Percentiles rank a stretch among this genome's conserved stretches.
Conservation (phyloP, 1,140 invertebrate species). For the Drosophila parvula region DNA sequence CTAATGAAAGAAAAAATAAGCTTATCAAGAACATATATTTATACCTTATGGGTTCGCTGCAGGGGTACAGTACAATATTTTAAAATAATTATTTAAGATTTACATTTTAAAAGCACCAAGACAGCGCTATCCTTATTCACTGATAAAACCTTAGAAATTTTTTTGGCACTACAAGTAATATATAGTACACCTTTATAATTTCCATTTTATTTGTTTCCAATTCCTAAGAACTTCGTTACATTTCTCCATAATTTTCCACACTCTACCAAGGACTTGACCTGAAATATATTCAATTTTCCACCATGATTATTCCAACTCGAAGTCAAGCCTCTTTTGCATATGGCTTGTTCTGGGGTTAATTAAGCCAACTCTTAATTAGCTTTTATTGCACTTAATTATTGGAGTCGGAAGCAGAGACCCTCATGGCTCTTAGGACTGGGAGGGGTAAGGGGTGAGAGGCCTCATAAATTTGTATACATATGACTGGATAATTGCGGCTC, state of each 20-base stretch:
- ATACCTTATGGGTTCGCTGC: too few species aligned
- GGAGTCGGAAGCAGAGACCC: constrained; percentile 13
- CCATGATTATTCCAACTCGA: constrained; percentile 18
- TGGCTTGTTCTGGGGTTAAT: constrained; percentile 38
- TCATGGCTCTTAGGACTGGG: constrained; percentile 8
- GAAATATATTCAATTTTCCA: constrained; percentile 23
- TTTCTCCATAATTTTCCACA: neutral
- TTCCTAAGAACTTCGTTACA: neutral
- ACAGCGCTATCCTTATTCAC: too few species aligned
- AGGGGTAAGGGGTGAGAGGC: neutral
- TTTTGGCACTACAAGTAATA: too few species aligned
- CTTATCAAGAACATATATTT: too few species aligned
- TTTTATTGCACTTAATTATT: constrained; percentile 56
- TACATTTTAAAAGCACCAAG: too few species aligned
- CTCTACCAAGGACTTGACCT: constrained; percentile 5
- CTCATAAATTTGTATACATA: constrained; percentile 43
- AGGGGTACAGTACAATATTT: too few species aligned
- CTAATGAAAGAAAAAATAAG: too few species aligned
- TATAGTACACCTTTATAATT: too few species aligned
- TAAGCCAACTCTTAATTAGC: constrained; percentile 33
- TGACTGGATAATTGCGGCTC: constrained; percentile 38
- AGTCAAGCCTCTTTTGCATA: constrained; percentile 36
- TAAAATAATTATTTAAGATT: too few species aligned
- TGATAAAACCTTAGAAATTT: too few species aligned
- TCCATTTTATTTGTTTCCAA: too few species aligned